These are phyloP conservation scores for Strigamia crassipes DNA, from an alignment of 2,888 invertebrate genomes.

Conservation along the genomic window DNA sequence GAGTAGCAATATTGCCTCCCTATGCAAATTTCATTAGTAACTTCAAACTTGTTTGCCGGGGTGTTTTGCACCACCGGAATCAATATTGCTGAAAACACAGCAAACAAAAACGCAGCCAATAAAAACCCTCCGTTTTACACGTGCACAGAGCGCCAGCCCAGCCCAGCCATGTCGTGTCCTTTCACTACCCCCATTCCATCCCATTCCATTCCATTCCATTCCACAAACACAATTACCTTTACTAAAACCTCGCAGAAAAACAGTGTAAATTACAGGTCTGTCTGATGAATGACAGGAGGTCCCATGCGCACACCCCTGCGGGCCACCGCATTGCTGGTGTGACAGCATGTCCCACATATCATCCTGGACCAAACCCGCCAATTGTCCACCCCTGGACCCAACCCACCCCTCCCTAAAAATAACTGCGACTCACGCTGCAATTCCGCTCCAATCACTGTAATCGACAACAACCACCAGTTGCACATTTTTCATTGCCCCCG, in stretches of 20 bases:
- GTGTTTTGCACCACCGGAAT: slow-evolving; percentile 15
- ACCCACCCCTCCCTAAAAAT: slow-evolving; percentile 4
- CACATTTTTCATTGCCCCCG: slow-evolving; percentile 20
- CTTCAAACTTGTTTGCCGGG: slow-evolving; percentile 19
- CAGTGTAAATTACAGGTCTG: slow-evolving; percentile 38
- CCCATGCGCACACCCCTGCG: slow-evolving; percentile 8
- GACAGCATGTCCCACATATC: slow-evolving; percentile 42
- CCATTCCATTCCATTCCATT: not conserved
- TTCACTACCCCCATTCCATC: not conserved
- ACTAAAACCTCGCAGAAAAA: not conserved
- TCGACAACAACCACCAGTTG: slow-evolving; percentile 41
- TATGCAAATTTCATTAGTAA: slow-evolving; percentile 40
- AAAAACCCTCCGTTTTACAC: not conserved
- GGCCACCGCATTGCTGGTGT: slow-evolving; percentile 37
- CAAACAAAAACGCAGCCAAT: not conserved
- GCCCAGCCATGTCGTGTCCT: not conserved
- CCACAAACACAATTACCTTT: slow-evolving; percentile 22
- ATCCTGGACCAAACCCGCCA: slow-evolving; percentile 33
- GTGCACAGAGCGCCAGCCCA: not conserved
- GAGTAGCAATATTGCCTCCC: slow-evolving; percentile 42
- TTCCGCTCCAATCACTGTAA: slow-evolving; percentile 23
- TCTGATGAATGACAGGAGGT: slow-evolving; percentile 40
- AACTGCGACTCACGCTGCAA: not conserved
- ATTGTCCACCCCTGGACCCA: slow-evolving; percentile 17
- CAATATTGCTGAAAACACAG: slow-evolving; percentile 6